Evolutionary conservation across 2,113 vertebrate genomes (phyloP), one percentile per base, ranked within the genome.

Genomic region (Rhagologus leucostigma): DNA sequence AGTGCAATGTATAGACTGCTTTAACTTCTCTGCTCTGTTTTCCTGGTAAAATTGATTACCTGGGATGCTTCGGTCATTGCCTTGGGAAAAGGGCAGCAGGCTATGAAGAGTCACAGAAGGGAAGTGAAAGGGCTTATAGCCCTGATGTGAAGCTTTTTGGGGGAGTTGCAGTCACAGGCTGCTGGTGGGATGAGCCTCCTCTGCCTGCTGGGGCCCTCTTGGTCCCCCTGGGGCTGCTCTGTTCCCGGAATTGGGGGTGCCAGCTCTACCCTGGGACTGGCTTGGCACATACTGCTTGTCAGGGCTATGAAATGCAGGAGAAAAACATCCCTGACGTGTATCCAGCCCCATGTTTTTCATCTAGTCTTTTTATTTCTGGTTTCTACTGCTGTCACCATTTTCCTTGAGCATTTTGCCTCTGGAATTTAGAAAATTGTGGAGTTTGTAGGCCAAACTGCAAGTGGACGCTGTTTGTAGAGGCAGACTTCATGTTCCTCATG

Each of bases 221-320:
- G 47, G 52, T 62, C 6, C 1, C 7, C 24, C 18, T 33, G 27
- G 15, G 9, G 13, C 49, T 24, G 22, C 18, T 70, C 22, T 22
- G 7, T 29, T 84, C 32, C 18, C 1, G 0, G 10, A 8, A 16
- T 0, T 35, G 27, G 19, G 32, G 10, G 4, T 70, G 5, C 27
- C 3, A 2, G 6, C 16, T 84, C 42, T 16, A 16, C 22, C 8
- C 22, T 3, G 47, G 46, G 19, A 33, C 63, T 3, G 6, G 7
- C 37, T 62, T 5, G 4, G 35, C 23, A 42, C 26, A 21, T 23
- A 39, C 6, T 2, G 4, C 33, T 63, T 53, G 12, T 67, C 62
- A 56, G 44, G n/a, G 44, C 26, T 74, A 23, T 71, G 80, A 68
- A 60, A 37, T 32, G 52, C 46, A 39, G 62, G 23, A 68, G n/a